These are phyloP conservation scores for Chionomys nivalis DNA, from an alignment of 2,113 vertebrate species.

Conservation along the genomic window DNA sequence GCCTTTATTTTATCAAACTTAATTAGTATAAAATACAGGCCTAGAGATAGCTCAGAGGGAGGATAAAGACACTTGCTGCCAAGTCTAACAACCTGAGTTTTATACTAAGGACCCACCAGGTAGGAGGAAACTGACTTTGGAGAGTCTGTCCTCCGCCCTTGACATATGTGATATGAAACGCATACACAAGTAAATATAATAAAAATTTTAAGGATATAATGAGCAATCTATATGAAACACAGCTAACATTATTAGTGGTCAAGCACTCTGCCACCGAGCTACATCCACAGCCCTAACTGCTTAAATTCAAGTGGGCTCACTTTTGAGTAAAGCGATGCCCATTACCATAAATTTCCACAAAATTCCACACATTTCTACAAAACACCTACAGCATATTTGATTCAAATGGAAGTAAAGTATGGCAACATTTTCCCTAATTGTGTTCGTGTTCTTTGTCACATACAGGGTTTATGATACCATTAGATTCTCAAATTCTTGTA, in stretches of 20 bases:
- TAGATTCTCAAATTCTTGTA: background rate
- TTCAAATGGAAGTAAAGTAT: background rate
- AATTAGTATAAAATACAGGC: background rate
- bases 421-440: background rate
- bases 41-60: background rate
- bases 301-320: background rate
- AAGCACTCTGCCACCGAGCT: background rate
- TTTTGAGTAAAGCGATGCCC: background rate
- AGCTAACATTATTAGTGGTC: background rate
- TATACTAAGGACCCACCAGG: background rate
- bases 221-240: background rate
- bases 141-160: background rate
- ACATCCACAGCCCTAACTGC: background rate
- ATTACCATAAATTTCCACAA: background rate
- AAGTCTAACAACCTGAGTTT: background rate
- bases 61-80: background rate
- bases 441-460: background rate
- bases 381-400: background rate
- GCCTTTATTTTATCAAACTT: background rate
- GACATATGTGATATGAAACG: background rate
- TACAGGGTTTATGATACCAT: background rate
- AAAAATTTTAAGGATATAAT: background rate
- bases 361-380: background rate
- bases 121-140: background rate
- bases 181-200: background rate